Conservation (phyloP, 2,797 vertebrate genomes). For the Diplodus sargus region DNA sequence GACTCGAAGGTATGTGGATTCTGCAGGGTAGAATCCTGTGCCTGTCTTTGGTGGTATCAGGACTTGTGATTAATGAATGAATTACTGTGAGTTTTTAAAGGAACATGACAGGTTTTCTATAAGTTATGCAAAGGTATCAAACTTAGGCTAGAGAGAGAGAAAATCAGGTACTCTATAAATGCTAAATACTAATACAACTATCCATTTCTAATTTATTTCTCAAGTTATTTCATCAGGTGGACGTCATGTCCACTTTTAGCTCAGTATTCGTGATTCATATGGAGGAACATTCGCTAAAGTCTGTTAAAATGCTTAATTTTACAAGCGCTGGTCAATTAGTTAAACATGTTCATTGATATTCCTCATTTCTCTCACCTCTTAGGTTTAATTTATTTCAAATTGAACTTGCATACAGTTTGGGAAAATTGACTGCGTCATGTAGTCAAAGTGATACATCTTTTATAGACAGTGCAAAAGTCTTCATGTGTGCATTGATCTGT, state of each 20-base stretch:
- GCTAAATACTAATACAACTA: constrained; percentile 78
- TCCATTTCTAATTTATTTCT: constrained; percentile 86
- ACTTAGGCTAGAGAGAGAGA: constrained; percentile 74
- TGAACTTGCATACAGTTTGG: constrained; percentile 75
- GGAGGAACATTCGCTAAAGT: constrained; percentile 65
- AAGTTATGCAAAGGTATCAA: constrained; percentile 85
- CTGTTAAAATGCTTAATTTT: constrained; percentile 63
- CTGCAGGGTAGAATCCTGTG: constrained; percentile 88
- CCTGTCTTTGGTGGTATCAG: constrained; percentile 79
- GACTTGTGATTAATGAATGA: constrained; percentile 82
- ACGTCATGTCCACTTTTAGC: constrained; percentile 61
- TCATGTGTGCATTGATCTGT: constrained; percentile 52
- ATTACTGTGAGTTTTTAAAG: constrained; percentile 87
- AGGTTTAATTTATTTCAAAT: constrained; percentile 86
- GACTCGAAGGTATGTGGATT: constrained; percentile 84
- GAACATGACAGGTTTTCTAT: constrained; percentile 81
- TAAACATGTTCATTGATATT: constrained; percentile 72
- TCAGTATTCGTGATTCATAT: constrained; percentile 74
- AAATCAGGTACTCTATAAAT: constrained; percentile 88
- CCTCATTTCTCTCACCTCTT: constrained; percentile 71
- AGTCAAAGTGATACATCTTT: constrained; percentile 68
- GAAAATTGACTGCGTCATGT: constrained; percentile 72
- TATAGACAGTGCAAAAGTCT: constrained; percentile 66
- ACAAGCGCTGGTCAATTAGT: constrained; percentile 68
- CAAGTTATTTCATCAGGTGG: constrained; percentile 71